Evolutionary conservation across 2,888 invertebrate species (phyloP).

Genomic region (Phyllotreta striolata): DNA sequence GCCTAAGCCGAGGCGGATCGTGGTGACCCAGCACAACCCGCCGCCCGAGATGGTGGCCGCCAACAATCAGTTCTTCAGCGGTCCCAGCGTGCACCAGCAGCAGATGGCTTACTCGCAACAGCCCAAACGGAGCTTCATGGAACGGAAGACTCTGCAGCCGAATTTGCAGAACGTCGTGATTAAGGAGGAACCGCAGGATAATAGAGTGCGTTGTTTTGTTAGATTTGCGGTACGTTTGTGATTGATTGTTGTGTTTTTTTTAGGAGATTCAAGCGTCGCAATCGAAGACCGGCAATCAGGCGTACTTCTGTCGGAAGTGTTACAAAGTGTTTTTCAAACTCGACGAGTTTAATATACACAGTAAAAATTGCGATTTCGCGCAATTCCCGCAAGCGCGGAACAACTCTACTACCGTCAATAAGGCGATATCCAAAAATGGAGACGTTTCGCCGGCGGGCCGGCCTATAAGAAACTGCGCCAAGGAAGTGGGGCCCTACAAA

Average conservation of each 20-base stretch:
- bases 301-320: conserved; percentile 60
- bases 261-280: conserved; percentile 45
- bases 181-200: conserved; percentile 48
- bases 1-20: conserved; percentile 47
- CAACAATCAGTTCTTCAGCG: conserved; percentile 24
- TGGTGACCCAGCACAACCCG: conserved; percentile 37
- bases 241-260: background rate
- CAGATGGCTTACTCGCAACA: conserved; percentile 15
- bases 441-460: conserved; percentile 52
- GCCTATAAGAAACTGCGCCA: conserved; percentile 57
- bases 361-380: conserved; percentile 53
- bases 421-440: conserved; percentile 37
- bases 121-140: conserved; percentile 30
- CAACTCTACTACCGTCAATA: conserved; percentile 2
- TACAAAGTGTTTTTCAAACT: conserved; percentile 60
- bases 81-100: conserved; percentile 15
- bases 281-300: conserved; percentile 54
- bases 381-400: conserved; percentile 43
- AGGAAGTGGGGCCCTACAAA: conserved; percentile 56
- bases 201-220: conserved; percentile 19
- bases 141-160: conserved; percentile 34
- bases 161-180: conserved; percentile 45
- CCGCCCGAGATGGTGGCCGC: conserved; percentile 34
- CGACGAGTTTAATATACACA: conserved; percentile 60
- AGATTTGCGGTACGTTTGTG: background rate